These are phyloP conservation scores for Macrotis lagotis DNA, from an alignment of 2,113 vertebrate genomes.

Conservation along the genomic window DNA sequence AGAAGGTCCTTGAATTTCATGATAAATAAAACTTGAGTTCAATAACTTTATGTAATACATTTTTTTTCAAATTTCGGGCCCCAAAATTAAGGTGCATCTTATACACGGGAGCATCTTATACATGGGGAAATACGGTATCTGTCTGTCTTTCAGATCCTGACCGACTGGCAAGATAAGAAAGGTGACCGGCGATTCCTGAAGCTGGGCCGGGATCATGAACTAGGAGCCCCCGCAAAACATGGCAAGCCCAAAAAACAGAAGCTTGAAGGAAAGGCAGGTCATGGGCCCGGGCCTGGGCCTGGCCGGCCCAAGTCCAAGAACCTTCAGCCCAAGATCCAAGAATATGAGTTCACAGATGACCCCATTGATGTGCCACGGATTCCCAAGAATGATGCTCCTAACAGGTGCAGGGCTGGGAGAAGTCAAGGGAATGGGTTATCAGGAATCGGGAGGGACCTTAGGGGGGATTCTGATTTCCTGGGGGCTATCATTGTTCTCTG, in stretches of 20 bases:
- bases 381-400: constrained; percentile 98
- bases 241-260: constrained; percentile 98
- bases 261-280: constrained; percentile 93
- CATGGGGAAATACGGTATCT: no score
- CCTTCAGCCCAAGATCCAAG: constrained; percentile 95
- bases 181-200: constrained; percentile 96
- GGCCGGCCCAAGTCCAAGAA: constrained; percentile 97
- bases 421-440: not conserved
- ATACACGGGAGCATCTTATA: no score
- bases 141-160: constrained; percentile 90
- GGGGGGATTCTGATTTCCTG: not conserved
- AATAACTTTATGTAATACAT: no score
- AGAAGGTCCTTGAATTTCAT: no score
- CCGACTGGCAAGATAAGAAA: constrained; percentile 99
- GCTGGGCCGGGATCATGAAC: constrained; percentile 93
- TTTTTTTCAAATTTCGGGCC: no score
- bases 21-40: no score
- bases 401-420: constrained; percentile 86
- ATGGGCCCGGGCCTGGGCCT: constrained; percentile 92
- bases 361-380: constrained; percentile 96
- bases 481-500: not conserved
- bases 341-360: constrained; percentile 97
- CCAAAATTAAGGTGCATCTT: no score
- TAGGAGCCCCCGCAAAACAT: constrained; percentile 91
- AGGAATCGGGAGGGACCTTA: not conserved